Conservation (phyloP, 37 sponge, comb jelly and placozoan genomes). For the Halisarca cf. caerulea region DNA sequence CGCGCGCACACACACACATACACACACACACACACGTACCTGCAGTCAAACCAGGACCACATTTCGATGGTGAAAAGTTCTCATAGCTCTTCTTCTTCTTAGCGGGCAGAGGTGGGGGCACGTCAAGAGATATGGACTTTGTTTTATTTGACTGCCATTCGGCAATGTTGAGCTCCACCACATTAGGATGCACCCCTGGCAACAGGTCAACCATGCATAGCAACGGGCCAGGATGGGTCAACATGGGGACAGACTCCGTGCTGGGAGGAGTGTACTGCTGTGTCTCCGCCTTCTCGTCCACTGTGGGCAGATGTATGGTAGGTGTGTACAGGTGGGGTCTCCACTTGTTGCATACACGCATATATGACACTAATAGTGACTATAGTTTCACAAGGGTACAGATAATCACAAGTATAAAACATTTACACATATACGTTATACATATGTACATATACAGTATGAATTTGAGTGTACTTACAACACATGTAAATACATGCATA, state of each 20-base stretch:
- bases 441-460: too few species aligned
- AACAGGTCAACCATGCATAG: slow-evolving; percentile 83
- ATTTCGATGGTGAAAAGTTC: neutral
- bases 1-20: too few species aligned
- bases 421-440: too few species aligned
- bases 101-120: too few species aligned
- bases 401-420: too few species aligned
- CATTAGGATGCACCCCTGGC: slow-evolving; percentile 48
- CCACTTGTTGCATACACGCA: neutral
- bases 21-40: slow-evolving; percentile 7
- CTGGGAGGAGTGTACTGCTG: slow-evolving; percentile 7
- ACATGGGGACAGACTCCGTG: slow-evolving; percentile 2
- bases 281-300: too few species aligned
- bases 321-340: neutral
- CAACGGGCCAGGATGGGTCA: slow-evolving; percentile 75
- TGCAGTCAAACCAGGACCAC: neutral
- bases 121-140: too few species aligned
- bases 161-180: neutral
- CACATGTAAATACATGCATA: too few species aligned
- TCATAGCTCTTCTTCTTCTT: neutral
- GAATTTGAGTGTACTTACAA: too few species aligned
- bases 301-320: neutral
- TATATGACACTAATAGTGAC: too few species aligned
- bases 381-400: too few species aligned
- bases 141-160: too few species aligned